Evolutionary conservation across 2,888 invertebrate species (phyloP).

Genomic region (Synanthedon myopaeformis): DNA sequence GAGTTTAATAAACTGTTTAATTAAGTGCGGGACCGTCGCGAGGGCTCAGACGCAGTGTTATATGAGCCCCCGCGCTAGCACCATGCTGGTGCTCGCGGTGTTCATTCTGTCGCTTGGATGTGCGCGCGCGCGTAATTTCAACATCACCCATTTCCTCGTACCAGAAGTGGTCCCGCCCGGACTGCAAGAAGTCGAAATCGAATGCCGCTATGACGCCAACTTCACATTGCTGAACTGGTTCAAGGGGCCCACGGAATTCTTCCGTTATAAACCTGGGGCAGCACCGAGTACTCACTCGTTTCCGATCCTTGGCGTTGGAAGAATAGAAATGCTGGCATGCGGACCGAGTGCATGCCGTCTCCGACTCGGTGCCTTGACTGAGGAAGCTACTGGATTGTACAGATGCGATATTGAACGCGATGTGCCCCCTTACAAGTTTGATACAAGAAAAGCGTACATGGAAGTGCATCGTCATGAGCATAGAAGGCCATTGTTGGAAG

Average conservation of each 20-base stretch:
- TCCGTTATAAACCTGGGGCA: constrained; percentile 47
- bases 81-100: constrained; percentile 38
- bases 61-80: constrained; percentile 43
- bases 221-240: constrained; percentile 59
- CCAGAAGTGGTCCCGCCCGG: constrained; percentile 37
- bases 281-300: constrained; percentile 49
- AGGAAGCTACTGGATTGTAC: constrained; percentile 51
- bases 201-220: constrained; percentile 56
- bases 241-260: constrained; percentile 52
- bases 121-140: constrained; percentile 30
- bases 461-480: constrained; percentile 38
- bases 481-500: constrained; percentile 43
- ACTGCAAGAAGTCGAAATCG: constrained; percentile 43
- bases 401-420: constrained; percentile 54
- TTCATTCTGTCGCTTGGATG: constrained; percentile 17
- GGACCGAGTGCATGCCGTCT: constrained; percentile 47
- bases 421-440: constrained; percentile 46
- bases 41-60: constrained; percentile 41
- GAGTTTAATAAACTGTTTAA: constrained; percentile 67
- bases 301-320: constrained; percentile 44
- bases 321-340: constrained; percentile 41
- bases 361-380: constrained; percentile 40
- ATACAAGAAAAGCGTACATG: constrained; percentile 43
- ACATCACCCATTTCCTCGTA: constrained; percentile 45
- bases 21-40: constrained; percentile 37